Percentiles rank a stretch among this genome's conserved stretches.
Conservation (phyloP, 2,888 invertebrate genomes). For the Mimachlamys varia region DNA sequence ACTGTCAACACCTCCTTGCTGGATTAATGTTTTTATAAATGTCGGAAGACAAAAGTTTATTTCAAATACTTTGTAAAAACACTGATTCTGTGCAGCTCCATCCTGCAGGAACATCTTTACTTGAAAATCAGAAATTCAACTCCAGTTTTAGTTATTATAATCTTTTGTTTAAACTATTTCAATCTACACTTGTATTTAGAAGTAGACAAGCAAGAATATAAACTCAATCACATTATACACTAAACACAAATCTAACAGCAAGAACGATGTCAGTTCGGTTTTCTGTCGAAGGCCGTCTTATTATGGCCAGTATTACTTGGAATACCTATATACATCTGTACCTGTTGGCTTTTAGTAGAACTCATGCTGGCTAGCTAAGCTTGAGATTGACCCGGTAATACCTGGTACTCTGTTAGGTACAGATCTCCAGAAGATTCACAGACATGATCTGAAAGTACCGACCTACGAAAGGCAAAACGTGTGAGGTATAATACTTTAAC, state of each 20-base stretch:
- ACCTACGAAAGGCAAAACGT: conserved; percentile 17
- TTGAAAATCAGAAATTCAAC: background rate
- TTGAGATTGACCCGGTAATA: background rate
- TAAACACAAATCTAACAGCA: background rate
- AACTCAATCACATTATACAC: background rate
- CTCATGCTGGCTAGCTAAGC: background rate
- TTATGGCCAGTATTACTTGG: background rate
- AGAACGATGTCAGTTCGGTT: background rate
- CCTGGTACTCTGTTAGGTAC: background rate
- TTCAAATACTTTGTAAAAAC: background rate
- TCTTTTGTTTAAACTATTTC: background rate
- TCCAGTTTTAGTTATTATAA: background rate
- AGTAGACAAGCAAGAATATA: background rate
- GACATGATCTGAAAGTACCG: background rate
- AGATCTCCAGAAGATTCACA: background rate
- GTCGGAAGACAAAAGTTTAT: conserved; percentile 6
- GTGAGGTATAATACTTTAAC: background rate
- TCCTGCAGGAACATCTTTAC: background rate
- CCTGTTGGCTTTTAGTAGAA: conserved; percentile 34
- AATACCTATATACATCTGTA: background rate
- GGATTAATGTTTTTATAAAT: background rate
- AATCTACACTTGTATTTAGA: background rate
- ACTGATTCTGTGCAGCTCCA: background rate
- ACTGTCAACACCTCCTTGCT: background rate
- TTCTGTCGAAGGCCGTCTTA: background rate